Base-by-base conservation (phyloP, 2,113 vertebrate genomes). In the Delphinus delphis region DNA sequence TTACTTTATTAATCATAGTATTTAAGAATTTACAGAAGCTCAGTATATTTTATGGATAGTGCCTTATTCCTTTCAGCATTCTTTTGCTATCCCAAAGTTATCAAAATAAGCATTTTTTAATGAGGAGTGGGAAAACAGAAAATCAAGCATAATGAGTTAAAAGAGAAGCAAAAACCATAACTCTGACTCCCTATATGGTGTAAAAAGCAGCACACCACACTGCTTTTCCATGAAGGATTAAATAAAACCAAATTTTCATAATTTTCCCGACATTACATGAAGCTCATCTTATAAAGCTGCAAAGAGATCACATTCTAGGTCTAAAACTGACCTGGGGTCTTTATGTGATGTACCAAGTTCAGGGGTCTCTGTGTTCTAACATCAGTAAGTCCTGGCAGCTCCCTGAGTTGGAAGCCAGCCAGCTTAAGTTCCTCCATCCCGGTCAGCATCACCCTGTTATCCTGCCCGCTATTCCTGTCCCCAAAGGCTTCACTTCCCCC, bases 361-460 rank as follows among this genome's bases (percentile, higher is more conserved):
- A 25, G 14, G 31, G 36, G 36, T 4, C 44, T 4, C 20, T 6
- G 36, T 11, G 10, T 5, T 44, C 23, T 20, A 23, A n/a, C 21
- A 15, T 3, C 31, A 5, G 31, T 11, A 25, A 47, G 18, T 23
- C 58, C 15, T 3, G 18, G 36, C n/a, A 58, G 41, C 14, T 20
- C 50, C 84, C 47, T 3, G 18, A 14, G 1, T 18, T 8, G 58
- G 58, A 47, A 36, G 47, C 58, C 17, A 41, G 15, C 11, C 36
- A 63, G 28, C 50, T 21, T 13, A 31, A 44, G n/a, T 12, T n/a
- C 31, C 58, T 17, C 44, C 1, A 1, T 8, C 12, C 58, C 9
- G 0, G 2, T 60, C 58, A 5, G 6, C 2, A 10, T 6, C 10
- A 20, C 23, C 38, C 26, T 62, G 20, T 36, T 0, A 20, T 18